phyloP scores from a whole-genome alignment of 2,888 invertebrate species.

The Patella depressa region DNA sequence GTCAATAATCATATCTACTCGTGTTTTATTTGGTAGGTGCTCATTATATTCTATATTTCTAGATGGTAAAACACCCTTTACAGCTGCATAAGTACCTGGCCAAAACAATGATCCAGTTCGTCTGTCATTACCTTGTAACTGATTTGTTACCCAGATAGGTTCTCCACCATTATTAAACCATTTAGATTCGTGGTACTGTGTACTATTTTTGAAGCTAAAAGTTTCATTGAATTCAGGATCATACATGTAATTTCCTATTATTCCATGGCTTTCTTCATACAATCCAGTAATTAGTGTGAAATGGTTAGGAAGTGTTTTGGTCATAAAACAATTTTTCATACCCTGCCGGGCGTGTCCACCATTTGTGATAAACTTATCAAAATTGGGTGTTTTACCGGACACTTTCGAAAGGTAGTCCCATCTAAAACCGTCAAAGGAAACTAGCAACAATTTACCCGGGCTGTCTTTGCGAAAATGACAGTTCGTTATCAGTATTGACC shows the following conservation, averaged over 20 bases:
- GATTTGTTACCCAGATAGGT: slow-evolving; percentile 71
- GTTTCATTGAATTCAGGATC: slow-evolving; percentile 72
- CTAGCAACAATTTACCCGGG: slow-evolving; percentile 70
- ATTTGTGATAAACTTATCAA: slow-evolving; percentile 74
- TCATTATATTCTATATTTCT: slow-evolving; percentile 28
- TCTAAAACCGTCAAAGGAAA: slow-evolving; percentile 82
- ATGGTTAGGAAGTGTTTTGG: slow-evolving; percentile 84
- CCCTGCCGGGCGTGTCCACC: slow-evolving; percentile 76
- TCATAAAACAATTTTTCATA: slow-evolving; percentile 69
- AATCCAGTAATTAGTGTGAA: slow-evolving; percentile 78
- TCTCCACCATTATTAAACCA: slow-evolving; percentile 73
- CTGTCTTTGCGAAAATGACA: neutral
- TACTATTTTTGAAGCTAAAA: slow-evolving; percentile 35
- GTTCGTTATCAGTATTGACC: too few species aligned
- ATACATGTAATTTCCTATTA: slow-evolving; percentile 78
- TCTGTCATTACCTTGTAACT: slow-evolving; percentile 75
- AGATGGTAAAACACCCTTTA: slow-evolving; percentile 53
- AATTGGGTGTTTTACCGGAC: slow-evolving; percentile 72
- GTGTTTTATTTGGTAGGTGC: slow-evolving; percentile 45
- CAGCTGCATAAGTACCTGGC: slow-evolving; percentile 77
- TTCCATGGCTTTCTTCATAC: slow-evolving; percentile 80
- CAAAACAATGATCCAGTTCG: slow-evolving; percentile 81
- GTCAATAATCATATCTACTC: slow-evolving; percentile 56
- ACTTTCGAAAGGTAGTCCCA: slow-evolving; percentile 77
- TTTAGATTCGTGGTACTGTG: slow-evolving; percentile 63